These are phyloP conservation scores for Stratiolaelaps scimitus DNA, from an alignment of 1,140 invertebrate genomes.

Conservation along the genomic window DNA sequence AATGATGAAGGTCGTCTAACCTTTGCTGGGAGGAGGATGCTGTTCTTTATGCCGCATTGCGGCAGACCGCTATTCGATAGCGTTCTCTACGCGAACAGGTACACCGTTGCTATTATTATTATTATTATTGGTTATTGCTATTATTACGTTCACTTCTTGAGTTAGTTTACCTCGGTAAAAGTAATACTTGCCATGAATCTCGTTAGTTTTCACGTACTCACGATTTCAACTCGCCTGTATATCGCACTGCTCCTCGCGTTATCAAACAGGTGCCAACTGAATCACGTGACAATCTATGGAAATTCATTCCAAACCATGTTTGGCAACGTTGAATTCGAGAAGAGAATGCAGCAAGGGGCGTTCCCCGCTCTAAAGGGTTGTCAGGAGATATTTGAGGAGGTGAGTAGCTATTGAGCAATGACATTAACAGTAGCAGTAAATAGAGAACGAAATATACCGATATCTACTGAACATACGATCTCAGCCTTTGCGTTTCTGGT, in stretches of 20 bases:
- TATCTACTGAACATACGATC: too few relatives aligned
- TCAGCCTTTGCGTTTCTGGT: too few relatives aligned
- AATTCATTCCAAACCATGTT: constrained; percentile 11
- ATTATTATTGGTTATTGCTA: too few relatives aligned
- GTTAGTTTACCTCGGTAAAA: too few relatives aligned
- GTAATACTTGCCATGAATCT: too few relatives aligned
- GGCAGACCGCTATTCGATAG: constrained; percentile 18
- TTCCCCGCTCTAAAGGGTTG: not conserved
- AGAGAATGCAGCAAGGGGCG: not conserved
- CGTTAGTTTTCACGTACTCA: too few relatives aligned
- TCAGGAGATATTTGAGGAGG: constrained; percentile 1
- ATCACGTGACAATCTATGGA: not conserved
- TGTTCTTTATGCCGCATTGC: constrained; percentile 25
- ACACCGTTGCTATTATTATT: too few relatives aligned
- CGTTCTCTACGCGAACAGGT: constrained; percentile 21
- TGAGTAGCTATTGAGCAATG: not conserved
- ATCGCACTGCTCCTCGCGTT: too few relatives aligned
- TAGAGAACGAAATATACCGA: too few relatives aligned
- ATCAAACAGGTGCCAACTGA: not conserved
- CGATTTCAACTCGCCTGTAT: too few relatives aligned
- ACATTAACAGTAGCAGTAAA: too few relatives aligned
- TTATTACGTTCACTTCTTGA: too few relatives aligned
- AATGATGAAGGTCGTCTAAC: constrained; percentile 3
- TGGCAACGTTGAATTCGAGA: constrained; percentile 1
- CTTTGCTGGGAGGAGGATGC: not conserved